Evolutionary conservation across 2,888 invertebrate species (phyloP).

Genomic region (Penaeus monodon): DNA sequence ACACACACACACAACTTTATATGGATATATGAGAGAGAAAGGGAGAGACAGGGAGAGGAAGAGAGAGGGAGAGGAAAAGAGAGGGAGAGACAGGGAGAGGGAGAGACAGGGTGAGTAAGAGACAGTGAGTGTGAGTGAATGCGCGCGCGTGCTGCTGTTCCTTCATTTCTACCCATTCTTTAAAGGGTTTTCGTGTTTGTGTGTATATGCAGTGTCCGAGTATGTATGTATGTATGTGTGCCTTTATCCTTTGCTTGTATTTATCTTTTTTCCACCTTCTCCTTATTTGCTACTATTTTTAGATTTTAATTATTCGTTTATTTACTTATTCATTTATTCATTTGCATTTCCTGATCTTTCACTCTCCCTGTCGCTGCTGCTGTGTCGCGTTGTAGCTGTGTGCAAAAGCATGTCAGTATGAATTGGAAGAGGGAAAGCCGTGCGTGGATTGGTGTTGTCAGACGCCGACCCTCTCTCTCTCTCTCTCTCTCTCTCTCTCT

Average conservation of each 20-base stretch:
- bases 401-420: no score
- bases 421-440: neutral
- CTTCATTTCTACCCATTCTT: neutral
- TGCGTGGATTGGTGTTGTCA: neutral
- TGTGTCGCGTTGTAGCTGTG: no score
- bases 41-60: neutral
- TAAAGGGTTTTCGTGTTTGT: neutral
- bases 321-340: no score
- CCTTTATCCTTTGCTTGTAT: neutral
- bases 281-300: neutral
- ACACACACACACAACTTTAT: no score
- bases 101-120: no score
- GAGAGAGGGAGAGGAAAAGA: neutral
- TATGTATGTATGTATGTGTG: neutral
- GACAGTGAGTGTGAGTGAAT: no score
- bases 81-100: no score
- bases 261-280: neutral
- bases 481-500: neutral
- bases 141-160: no score
- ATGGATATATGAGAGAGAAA: no score
- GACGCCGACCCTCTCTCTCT: neutral
- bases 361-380: no score
- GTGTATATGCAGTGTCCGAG: neutral
- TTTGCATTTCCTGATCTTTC: no score
- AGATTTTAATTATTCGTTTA: no score